phyloP scores from a whole-genome alignment of 2,113 vertebrate species.

The Monarcha castaneiventris region DNA sequence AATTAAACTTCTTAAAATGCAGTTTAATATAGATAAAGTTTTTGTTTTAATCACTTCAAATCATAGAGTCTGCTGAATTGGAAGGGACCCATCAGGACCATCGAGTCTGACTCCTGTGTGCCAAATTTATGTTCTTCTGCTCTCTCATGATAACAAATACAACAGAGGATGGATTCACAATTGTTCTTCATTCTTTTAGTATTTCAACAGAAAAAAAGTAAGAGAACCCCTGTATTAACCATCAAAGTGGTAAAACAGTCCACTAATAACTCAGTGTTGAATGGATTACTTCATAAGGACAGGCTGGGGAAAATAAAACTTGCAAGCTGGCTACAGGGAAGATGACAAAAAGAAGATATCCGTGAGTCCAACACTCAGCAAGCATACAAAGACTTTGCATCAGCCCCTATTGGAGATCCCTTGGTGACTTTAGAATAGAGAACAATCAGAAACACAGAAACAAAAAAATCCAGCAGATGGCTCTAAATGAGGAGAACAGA shows the following conservation, averaged over 20 bases:
- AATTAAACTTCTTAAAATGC: background rate
- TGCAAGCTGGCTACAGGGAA: background rate
- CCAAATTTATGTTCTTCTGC: background rate
- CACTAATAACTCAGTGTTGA: background rate
- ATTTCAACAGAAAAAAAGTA: background rate
- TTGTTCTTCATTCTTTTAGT: background rate
- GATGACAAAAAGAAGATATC: background rate
- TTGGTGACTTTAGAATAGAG: background rate
- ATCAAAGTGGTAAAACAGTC: background rate
- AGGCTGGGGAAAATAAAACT: background rate
- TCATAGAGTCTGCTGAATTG: background rate
- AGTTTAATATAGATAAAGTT: background rate
- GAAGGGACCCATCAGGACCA: background rate
- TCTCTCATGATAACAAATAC: background rate
- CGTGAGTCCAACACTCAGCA: background rate
- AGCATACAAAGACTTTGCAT: background rate
- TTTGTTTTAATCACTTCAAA: background rate
- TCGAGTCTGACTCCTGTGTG: background rate
- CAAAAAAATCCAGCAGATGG: conserved; percentile 42
- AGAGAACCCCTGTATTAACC: background rate
- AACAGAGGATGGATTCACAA: background rate
- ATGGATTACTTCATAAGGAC: background rate
- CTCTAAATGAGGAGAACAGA: conserved; percentile 18
- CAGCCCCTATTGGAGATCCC: background rate
- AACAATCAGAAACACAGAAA: background rate